These are phyloP conservation scores for Aix galericulata DNA, from an alignment of 2,113 vertebrate genomes.

Conservation along the genomic window DNA sequence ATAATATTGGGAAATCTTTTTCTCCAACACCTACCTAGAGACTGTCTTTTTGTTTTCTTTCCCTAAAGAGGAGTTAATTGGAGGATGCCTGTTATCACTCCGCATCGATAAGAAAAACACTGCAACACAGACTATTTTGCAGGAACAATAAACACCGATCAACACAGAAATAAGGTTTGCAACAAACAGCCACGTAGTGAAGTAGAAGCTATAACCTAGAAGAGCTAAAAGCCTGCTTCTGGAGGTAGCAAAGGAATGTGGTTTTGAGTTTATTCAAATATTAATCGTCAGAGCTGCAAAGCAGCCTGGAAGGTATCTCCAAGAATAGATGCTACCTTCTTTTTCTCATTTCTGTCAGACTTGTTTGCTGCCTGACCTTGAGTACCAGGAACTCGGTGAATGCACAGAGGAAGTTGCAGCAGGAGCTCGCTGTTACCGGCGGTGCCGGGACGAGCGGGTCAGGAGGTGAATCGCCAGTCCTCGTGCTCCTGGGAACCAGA, in stretches of 20 bases:
- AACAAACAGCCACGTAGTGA: constrained; percentile 4
- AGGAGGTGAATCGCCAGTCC: neutral
- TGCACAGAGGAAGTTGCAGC: neutral
- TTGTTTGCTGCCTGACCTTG: neutral
- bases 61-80: neutral
- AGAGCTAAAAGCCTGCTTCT: neutral
- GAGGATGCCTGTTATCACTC: constrained; percentile 6
- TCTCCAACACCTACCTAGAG: neutral
- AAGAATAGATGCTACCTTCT: neutral
- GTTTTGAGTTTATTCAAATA: neutral
- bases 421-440: neutral
- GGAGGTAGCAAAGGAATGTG: neutral
- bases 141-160: constrained; percentile 27
- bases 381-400: neutral
- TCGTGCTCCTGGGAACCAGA: rapidly evolving
- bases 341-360: neutral
- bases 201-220: constrained; percentile 30
- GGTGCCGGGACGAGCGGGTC: neutral
- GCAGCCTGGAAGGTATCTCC: neutral
- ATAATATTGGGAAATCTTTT: neutral
- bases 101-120: constrained; percentile 11
- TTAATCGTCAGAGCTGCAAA: neutral
- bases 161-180: constrained; percentile 26
- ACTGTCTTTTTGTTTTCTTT: neutral
- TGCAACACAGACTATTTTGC: constrained; percentile 21